These are phyloP conservation scores for Ceramica pisi DNA, from an alignment of 2,888 invertebrate species.

Conservation along the genomic window DNA sequence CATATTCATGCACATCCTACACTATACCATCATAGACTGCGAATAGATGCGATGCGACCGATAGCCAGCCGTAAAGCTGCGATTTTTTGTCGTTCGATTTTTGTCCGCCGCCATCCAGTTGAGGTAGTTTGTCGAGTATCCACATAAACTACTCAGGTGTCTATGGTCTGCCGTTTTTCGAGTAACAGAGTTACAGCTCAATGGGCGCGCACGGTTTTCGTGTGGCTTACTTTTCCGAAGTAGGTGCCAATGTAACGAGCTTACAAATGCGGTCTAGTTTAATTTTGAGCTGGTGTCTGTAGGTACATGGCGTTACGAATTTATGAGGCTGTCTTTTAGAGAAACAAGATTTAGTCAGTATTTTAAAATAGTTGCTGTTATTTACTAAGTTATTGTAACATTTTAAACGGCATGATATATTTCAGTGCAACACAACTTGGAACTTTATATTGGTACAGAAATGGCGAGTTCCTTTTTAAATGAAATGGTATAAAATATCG, in stretches of 20 bases:
- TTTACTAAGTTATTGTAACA: neutral
- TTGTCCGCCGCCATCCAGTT: constrained; percentile 14
- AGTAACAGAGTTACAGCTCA: constrained; percentile 37
- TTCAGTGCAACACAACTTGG: neutral
- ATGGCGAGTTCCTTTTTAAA: neutral
- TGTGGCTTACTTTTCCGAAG: constrained; percentile 25
- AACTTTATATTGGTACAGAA: neutral
- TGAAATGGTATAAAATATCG: neutral
- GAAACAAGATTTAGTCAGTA: constrained; percentile 4
- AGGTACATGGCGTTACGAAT: constrained; percentile 1
- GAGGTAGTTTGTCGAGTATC: constrained; percentile 36
- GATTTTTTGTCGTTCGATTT: constrained; percentile 37
- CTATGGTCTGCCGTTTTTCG: constrained; percentile 9
- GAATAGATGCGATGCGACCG: constrained; percentile 16
- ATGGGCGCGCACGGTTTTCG: constrained; percentile 27
- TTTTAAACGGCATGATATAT: neutral
- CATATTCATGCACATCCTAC: constrained; percentile 29
- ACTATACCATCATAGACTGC: constrained; percentile 7
- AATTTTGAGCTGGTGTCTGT: neutral
- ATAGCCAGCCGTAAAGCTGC: constrained; percentile 19
- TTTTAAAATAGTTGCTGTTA: constrained; percentile 19
- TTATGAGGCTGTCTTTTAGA: constrained; percentile 18
- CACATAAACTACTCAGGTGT: constrained; percentile 32
- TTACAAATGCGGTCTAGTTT: neutral
- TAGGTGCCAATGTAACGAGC: constrained; percentile 1